Base-by-base conservation (phyloP, 1,140 invertebrate species). In the Diabrotica virgifera region DNA sequence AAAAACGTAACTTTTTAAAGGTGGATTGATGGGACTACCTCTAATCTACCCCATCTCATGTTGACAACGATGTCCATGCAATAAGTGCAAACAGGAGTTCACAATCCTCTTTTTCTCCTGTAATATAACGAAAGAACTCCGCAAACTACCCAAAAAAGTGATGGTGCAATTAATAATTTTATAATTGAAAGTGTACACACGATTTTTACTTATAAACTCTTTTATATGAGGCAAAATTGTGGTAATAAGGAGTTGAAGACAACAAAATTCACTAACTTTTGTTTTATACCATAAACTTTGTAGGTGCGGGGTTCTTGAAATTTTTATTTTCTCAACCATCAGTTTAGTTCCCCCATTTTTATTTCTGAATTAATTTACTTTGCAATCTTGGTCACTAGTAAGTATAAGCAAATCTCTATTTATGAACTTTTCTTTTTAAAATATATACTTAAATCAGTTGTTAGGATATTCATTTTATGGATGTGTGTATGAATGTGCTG, bases 41-140 rank as follows among this genome's bases (percentile, higher is more conserved):
- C 55, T 70, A 68, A 73, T 70, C 70, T 68, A 59, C 66, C 71
- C 66, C 67, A 67, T 66, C 62, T 69, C 69, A 66, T 58, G 63
- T 71, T 65, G 63, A 66, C 53, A 66, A 37, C 65, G 70, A 56
- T 74, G 69, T 76, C 71, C 67, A 77, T 74, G 74, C 70, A 75
- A 74, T 70, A 74, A 69, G 66, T 72, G 71, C 66, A 73, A 69
- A 69, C 5, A 71, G 67, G 67, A 66, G 67, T 53, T 63, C 52
- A 36, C 51, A 37, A 53, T 9, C 12, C 54, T 38, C 54, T 38
- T 54, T 57, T 40, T 14, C 56, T 56, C 65, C 56, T 58, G 52
- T 46, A 59, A 64, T 57, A 64, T 63, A 62, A 55, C 66, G 62
- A 24, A 66, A 63, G 55, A 56, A 63, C 56, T 24, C 24, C 24